These are phyloP conservation scores for Orthosia cruda DNA, from an alignment of 2,888 invertebrate species.

Conservation along the genomic window DNA sequence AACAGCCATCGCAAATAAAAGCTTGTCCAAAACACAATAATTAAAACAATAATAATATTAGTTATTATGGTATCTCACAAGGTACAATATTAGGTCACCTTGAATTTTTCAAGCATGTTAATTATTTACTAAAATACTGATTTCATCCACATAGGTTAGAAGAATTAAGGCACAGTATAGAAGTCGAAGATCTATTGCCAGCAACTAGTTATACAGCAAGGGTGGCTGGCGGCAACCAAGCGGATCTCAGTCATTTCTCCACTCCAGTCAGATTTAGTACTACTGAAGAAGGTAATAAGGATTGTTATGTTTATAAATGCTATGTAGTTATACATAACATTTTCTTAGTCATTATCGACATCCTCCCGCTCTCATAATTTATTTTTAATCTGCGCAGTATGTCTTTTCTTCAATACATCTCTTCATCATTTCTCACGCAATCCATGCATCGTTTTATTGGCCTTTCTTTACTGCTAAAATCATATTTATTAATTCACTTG, in stretches of 20 bases:
- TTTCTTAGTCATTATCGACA: too few species aligned
- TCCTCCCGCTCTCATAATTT: not conserved
- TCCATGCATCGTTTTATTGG: not conserved
- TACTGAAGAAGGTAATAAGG: constrained; percentile 86
- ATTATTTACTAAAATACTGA: not conserved
- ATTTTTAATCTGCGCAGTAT: not conserved
- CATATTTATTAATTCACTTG: too few species aligned
- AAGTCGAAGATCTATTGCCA: constrained; percentile 86
- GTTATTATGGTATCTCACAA: not conserved
- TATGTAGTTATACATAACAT: too few species aligned
- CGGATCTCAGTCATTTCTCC: constrained; percentile 87
- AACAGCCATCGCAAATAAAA: too few species aligned
- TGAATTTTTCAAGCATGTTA: not conserved
- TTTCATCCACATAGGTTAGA: constrained; percentile 77
- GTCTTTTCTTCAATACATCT: not conserved
- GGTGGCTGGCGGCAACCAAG: constrained; percentile 88
- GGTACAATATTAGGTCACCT: not conserved
- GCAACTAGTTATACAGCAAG: constrained; percentile 86
- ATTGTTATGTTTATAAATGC: too few species aligned
- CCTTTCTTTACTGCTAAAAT: too few species aligned
- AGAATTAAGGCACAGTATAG: constrained; percentile 85
- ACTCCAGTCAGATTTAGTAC: constrained; percentile 88
- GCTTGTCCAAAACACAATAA: too few species aligned
- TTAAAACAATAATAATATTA: too few species aligned
- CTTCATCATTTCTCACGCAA: not conserved